Conservation (phyloP, 2,797 vertebrate genomes). For the Selene dorsalis region DNA sequence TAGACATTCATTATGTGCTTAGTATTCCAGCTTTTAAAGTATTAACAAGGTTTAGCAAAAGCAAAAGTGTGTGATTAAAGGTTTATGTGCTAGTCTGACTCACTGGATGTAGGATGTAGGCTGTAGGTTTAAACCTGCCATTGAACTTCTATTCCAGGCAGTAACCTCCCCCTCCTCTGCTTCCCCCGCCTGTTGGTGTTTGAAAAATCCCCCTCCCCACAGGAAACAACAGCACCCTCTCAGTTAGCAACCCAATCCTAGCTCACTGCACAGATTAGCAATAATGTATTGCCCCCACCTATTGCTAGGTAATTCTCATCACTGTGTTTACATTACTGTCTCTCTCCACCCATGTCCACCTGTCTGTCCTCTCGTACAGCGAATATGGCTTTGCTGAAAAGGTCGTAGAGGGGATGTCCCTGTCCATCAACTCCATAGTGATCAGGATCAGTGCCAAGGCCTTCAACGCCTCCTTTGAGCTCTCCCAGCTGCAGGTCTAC, state of each 20-base stretch:
- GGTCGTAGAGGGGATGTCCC: constrained; percentile 97
- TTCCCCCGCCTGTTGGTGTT: no score
- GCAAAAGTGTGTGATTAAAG: not conserved
- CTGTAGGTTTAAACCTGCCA: no score
- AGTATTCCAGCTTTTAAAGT: no score
- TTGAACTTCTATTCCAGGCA: no score
- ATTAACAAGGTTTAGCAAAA: no score
- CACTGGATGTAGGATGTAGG: no score
- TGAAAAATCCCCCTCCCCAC: no score
- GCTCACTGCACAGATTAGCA: not conserved
- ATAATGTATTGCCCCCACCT: not conserved
- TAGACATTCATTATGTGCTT: not conserved
- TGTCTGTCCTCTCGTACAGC: constrained; percentile 73
- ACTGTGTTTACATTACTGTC: not conserved
- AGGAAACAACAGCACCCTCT: no score
- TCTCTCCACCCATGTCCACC: not conserved
- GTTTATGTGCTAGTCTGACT: no score
- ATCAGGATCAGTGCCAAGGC: constrained; percentile 98
- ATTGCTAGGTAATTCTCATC: not conserved
- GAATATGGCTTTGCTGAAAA: constrained; percentile 99
- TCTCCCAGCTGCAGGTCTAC: constrained; percentile 97
- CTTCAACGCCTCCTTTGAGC: constrained; percentile 98
- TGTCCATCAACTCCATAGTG: constrained; percentile 97
- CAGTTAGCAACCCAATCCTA: not conserved
- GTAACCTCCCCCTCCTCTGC: no score